Evolutionary conservation across 2,113 vertebrate genomes (phyloP).

Genomic region (Indri indri): DNA sequence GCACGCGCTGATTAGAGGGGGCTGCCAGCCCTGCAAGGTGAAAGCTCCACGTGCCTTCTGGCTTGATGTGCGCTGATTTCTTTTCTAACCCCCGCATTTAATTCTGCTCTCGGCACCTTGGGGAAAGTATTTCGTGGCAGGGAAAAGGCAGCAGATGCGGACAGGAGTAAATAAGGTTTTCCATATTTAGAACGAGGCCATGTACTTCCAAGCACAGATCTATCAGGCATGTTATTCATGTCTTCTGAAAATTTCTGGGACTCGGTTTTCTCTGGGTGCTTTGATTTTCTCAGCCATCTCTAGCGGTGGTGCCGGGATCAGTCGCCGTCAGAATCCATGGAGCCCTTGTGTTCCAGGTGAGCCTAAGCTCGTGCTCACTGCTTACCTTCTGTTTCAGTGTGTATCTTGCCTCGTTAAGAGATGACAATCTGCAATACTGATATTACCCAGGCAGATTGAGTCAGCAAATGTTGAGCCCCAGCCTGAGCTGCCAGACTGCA

Average conservation of each 20-base stretch:
- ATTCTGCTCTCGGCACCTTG: constrained; percentile 54
- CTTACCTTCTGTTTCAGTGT: neutral
- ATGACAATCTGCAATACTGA: neutral
- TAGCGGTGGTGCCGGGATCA: neutral
- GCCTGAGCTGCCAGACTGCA: neutral
- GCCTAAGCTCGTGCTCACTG: accelerated
- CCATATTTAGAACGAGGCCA: constrained; percentile 67
- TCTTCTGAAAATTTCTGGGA: constrained; percentile 32
- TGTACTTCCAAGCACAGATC: constrained; percentile 66
- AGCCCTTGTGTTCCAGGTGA: accelerated
- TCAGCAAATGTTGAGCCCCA: accelerated
- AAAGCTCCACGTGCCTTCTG: constrained; percentile 60
- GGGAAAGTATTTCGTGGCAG: constrained; percentile 63
- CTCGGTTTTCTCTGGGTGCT: constrained; percentile 34
- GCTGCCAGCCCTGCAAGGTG: neutral
- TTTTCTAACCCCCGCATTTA: constrained; percentile 60
- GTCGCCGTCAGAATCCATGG: accelerated
- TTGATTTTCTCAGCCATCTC: neutral
- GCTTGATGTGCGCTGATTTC: neutral
- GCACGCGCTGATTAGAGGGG: constrained; percentile 49
- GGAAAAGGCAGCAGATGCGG: constrained; percentile 63
- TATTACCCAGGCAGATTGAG: neutral
- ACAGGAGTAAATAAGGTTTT: constrained; percentile 42
- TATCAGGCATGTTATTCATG: constrained; percentile 36
- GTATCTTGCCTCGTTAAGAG: neutral